These are phyloP conservation scores for Apodemus agrarius DNA, from an alignment of 2,797 vertebrate species.

Conservation along the genomic window DNA sequence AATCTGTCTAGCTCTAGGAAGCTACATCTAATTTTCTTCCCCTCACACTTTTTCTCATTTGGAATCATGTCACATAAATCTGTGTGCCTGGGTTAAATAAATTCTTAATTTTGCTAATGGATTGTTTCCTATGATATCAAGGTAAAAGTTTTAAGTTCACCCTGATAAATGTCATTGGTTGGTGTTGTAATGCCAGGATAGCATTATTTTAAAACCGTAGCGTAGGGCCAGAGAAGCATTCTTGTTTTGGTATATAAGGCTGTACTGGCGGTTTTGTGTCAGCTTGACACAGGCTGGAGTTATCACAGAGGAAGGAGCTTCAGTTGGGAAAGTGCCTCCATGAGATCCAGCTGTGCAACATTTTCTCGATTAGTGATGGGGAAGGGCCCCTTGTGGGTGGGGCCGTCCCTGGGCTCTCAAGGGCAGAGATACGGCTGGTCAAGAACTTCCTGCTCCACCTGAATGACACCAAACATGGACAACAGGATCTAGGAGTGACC, in stretches of 20 bases:
- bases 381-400: no score
- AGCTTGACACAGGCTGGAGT: no score
- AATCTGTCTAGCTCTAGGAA: not conserved
- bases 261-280: no score
- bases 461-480: not conserved
- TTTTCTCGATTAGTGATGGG: no score
- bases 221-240: not conserved
- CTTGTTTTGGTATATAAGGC: not conserved
- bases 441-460: not conserved
- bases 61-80: not conserved
- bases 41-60: not conserved
- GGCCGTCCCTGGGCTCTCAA: not conserved
- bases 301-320: no score
- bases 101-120: not conserved
- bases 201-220: not conserved
- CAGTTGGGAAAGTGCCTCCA: no score
- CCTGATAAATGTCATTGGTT: not conserved
- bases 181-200: not conserved
- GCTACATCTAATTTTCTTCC: not conserved
- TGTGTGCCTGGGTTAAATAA: slow-evolving; percentile 9
- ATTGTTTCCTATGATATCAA: not conserved
- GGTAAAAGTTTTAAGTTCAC: not conserved
- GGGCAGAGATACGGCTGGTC: not conserved
- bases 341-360: no score
- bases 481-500: not conserved